Conservation (phyloP, 2,113 vertebrate species). For the Rissa tridactyla region DNA sequence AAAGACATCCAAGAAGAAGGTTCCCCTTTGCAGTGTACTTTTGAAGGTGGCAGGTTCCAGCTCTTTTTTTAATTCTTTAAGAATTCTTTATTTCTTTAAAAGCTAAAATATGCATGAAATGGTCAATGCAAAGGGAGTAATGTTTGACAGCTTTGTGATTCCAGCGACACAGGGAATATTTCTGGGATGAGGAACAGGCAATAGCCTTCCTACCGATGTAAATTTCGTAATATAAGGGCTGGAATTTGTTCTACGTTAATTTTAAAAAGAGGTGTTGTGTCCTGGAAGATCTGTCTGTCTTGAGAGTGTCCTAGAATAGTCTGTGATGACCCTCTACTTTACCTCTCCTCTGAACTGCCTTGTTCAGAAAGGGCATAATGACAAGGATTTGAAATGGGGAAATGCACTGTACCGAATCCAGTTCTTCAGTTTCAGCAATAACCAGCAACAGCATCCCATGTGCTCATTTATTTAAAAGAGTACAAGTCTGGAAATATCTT, state of each 20-base stretch:
- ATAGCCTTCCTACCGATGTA: neutral
- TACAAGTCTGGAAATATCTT: neutral
- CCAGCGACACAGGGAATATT: neutral
- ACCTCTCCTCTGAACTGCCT: neutral
- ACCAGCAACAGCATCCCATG: neutral
- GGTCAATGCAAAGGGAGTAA: neutral
- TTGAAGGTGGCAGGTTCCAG: neutral
- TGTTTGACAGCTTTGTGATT: neutral
- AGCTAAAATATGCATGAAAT: neutral
- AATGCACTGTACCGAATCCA: neutral
- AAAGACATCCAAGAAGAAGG: neutral
- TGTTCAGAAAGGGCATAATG: neutral
- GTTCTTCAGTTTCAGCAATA: conserved; percentile 29
- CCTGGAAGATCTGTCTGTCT: neutral
- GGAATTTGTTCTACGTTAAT: neutral
- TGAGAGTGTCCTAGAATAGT: neutral
- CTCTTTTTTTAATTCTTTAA: neutral
- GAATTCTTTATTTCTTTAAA: neutral
- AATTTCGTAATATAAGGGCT: neutral
- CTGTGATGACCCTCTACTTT: neutral
- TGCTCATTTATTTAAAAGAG: conserved; percentile 2
- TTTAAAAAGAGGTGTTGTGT: neutral
- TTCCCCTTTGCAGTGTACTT: neutral
- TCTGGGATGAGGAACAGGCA: neutral
- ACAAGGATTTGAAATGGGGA: neutral